Evolutionary conservation across 1,140 invertebrate genomes (phyloP), one percentile per base, ranked within the genome.

Genomic region (Leptinotarsa undecemlineata): DNA sequence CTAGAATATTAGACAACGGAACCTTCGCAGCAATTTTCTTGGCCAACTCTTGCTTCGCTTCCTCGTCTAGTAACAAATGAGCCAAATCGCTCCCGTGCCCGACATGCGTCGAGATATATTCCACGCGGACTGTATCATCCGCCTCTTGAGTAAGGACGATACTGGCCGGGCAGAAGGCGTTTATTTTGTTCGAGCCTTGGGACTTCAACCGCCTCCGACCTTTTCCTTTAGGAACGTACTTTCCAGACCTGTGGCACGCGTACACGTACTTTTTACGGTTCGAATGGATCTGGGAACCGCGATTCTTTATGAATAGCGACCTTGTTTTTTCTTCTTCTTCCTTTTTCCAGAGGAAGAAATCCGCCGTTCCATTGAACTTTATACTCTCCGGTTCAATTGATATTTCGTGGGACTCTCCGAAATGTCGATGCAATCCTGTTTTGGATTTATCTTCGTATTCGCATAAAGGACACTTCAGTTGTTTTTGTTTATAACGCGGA

Each of bases 11-110:
- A 26, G 42, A 11, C 74, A 79, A 79, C 3, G 78, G 74, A 15
- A 79, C 72, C 67, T 74, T 74, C 13, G 15, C 21, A 17, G 78
- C 64, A 51, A 80, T 73, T 74, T 80, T 78, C n/a, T 14, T 60
- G 13, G 78, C 78, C 4, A 80, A 2, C 47, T 47, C 23, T 60
- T 76, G 13, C 47, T 64, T 63, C 48, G 77, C 78, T 67, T 19
- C n/a, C 26, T 47, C 13, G 21, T 23, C 75, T 19, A 77, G 57
- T 73, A 26, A 48, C 73, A 79, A 68, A 74, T 77, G 73, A 20
- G 61, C 23, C 19, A 79, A 33, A 63, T 79, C 76, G 62, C 69
- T 77, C 3, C 42, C 66, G 68, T 79, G 78, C 21, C 76, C 78
- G 5, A 79, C 68, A 77, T 75, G 78, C 4, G 64, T 75, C 62